A percentile compares a stretch with the other conserved stretches of the same genome.
Evolutionary conservation across 2,113 vertebrate genomes (phyloP).

Genomic region (Melanostigma gelatinosum): DNA sequence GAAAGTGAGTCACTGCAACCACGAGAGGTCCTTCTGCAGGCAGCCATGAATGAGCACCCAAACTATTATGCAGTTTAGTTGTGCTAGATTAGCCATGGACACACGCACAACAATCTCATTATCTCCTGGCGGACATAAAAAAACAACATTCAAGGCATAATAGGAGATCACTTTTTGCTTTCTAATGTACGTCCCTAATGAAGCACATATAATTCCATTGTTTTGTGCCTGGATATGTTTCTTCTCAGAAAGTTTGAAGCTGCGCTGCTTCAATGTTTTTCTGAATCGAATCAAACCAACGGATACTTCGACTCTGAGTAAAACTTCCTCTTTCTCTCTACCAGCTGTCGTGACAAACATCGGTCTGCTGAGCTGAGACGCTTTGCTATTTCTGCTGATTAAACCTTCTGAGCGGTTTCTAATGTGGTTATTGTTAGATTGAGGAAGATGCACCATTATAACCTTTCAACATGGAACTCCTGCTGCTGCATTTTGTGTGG

Average conservation of each 20-base stretch:
- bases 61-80: not conserved
- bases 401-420: not conserved
- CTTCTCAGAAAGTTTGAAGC: not conserved
- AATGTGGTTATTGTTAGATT: not conserved
- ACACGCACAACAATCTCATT: not conserved
- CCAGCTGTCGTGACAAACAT: slow-evolving; percentile 5
- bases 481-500: not conserved
- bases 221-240: not conserved
- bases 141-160: not conserved
- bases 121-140: not conserved
- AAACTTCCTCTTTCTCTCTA: slow-evolving; percentile 47
- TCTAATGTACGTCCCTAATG: not conserved
- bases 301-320: not conserved
- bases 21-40: not conserved
- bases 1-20: not conserved
- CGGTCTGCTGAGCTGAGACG: not conserved
- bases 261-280: not conserved
- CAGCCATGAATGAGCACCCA: not conserved
- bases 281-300: not conserved
- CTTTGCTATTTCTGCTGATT: not conserved
- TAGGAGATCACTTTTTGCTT: not conserved
- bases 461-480: not conserved
- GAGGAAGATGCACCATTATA: not conserved
- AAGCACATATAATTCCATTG: no score
- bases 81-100: not conserved